These are phyloP conservation scores for Threskiornis aethiopicus DNA, from an alignment of 2,797 vertebrate species.

Conservation along the genomic window DNA sequence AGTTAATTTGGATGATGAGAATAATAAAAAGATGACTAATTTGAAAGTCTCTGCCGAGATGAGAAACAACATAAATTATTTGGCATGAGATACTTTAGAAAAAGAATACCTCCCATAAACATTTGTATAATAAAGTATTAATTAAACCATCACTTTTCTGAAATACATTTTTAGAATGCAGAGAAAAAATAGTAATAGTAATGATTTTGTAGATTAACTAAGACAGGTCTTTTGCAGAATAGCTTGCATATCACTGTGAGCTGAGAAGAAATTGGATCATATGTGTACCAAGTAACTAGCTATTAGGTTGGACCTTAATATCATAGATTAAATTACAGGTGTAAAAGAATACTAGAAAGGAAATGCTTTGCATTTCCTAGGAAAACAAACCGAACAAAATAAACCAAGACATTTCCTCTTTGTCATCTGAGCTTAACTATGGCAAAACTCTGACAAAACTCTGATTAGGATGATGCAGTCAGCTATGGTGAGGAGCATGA, in stretches of 20 bases:
- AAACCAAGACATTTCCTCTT: neutral
- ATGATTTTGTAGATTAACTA: neutral
- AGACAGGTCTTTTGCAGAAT: neutral
- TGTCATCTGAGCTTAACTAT: neutral
- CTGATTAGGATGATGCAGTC: neutral
- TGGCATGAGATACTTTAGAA: neutral
- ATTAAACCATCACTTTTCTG: neutral
- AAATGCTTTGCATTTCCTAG: neutral
- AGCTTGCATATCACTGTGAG: neutral
- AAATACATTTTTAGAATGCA: neutral
- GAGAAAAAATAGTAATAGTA: neutral
- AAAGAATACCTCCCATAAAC: neutral
- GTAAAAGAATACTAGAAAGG: neutral
- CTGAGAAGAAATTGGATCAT: neutral
- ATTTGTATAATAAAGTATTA: slow-evolving; percentile 13
- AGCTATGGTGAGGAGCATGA: neutral
- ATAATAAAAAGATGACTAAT: slow-evolving; percentile 43
- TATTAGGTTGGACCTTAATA: neutral
- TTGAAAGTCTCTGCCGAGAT: neutral
- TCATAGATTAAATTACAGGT: neutral
- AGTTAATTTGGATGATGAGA: slow-evolving; percentile 30
- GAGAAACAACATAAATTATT: neutral
- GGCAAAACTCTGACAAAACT: neutral
- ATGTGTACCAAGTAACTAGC: neutral
- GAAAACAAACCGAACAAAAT: neutral